phyloP scores from a whole-genome alignment of 2,113 vertebrate species.

The Gymnarchus niloticus region DNA sequence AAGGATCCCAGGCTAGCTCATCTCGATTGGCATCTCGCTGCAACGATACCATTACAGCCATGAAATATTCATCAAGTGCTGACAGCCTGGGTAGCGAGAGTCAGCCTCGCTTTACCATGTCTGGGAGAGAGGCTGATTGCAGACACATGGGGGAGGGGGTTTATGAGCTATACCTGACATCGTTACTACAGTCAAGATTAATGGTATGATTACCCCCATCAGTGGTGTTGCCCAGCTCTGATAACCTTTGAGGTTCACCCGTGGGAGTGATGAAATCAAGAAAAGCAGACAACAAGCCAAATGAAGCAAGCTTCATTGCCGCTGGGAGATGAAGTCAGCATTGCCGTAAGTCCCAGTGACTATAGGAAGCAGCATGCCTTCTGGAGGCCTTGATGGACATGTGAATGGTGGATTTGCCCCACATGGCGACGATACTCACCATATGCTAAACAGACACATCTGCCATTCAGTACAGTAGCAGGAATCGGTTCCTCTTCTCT shows the following conservation, averaged over 20 bases:
- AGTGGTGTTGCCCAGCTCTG: neutral
- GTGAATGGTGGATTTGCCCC: neutral
- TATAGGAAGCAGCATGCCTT: neutral
- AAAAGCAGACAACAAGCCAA: neutral
- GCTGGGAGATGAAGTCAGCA: neutral
- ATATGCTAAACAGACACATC: neutral
- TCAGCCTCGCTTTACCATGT: neutral
- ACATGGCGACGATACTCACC: too few species aligned
- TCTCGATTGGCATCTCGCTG: neutral
- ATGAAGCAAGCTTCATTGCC: neutral
- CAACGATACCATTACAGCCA: neutral
- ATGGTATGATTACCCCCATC: neutral
- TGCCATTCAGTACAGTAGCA: neutral
- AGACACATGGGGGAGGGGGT: neutral
- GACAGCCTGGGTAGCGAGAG: neutral
- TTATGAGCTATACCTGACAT: neutral
- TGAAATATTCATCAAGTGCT: conserved; percentile 13
- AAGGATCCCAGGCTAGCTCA: neutral
- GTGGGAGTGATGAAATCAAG: neutral
- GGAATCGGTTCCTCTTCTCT: neutral
- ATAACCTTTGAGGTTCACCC: conserved; percentile 4
- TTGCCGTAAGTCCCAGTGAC: neutral
- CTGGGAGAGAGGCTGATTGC: neutral
- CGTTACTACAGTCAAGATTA: neutral
- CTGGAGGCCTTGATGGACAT: neutral